Evolutionary conservation across 2,888 invertebrate genomes (phyloP), one percentile per base, ranked within the genome.

Genomic region (Leucophora obtusa): DNA sequence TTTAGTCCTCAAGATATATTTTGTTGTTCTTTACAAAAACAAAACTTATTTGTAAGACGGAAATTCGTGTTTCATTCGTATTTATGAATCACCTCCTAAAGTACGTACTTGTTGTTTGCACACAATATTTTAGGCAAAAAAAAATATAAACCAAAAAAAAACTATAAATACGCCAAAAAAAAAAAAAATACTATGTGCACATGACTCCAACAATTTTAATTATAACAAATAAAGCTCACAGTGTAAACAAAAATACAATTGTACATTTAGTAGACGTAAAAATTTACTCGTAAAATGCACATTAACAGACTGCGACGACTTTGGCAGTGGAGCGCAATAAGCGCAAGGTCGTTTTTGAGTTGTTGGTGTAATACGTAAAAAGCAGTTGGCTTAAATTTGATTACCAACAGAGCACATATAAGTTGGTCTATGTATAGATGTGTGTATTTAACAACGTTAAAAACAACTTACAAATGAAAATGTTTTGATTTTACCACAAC

Each of bases 271-370:
- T 11, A 14, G 28, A 28, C 28, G 7, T 28, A 28, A 28, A 28
- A 28, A 28, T 28, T 28, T 3, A 18, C 14, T 21, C 35, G 54
- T 50, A 21, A 75, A 63, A 62, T 51, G 56, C 63, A 66, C 65
- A 60, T 77, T 77, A 77, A 81, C 73, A 77, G 81, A 72, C 81
- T 74, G 75, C 73, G 71, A 79, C 79, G 83, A 83, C 83, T 83
- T 83, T 83, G 83, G 81, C 82, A 82, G 79, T 83, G 83, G 77
- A 77, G 84, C 82, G 84, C 86, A 85, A 83, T 84, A 85, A 84
- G 85, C 87, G 86, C 87, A 87, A 87, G 87, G 87, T 85, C 87
- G 85, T 84, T 82, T 33, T 47, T 66, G 63, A 69, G 66, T 79
- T 77, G 74, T 80, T 80, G 69, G 51, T 73, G 76, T 68, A 15